Conservation (phyloP, 1,140 invertebrate genomes). For the Solenopsis invicta region DNA sequence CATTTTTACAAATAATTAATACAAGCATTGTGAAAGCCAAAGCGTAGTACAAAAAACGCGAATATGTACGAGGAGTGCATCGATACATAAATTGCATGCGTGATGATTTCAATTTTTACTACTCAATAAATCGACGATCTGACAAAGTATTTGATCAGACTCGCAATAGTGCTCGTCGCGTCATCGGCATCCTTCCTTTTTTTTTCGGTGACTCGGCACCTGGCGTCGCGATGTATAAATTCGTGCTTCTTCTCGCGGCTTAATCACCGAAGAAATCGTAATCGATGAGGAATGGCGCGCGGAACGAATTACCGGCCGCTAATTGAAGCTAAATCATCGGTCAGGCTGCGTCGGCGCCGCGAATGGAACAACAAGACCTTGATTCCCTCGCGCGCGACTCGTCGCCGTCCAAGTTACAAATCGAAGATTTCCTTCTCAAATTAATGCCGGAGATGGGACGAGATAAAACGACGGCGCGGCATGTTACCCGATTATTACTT, state of each 20-base stretch:
- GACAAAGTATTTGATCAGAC: neutral
- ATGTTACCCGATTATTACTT: conserved; percentile 24
- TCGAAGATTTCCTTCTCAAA: conserved; percentile 31
- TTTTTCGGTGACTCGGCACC: neutral
- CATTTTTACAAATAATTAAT: too few relatives aligned
- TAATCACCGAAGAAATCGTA: neutral
- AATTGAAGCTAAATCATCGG: conserved; percentile 54
- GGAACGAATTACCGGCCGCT: neutral
- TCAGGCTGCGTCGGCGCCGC: neutral
- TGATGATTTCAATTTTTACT: conserved; percentile 12
- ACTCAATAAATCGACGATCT: neutral
- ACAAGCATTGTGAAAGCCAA: too few relatives aligned
- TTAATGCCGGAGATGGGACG: conserved; percentile 16
- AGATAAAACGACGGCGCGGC: neutral
- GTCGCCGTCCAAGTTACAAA: neutral
- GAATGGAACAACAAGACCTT: neutral
- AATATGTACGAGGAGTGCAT: too few relatives aligned
- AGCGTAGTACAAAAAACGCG: too few relatives aligned
- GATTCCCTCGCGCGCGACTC: conserved; percentile 7
- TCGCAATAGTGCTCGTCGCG: neutral
- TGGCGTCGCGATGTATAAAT: conserved; percentile 19
- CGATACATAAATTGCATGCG: neutral
- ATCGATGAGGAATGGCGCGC: conserved; percentile 9
- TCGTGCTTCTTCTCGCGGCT: neutral
- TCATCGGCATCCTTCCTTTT: neutral